Percentiles rank a stretch among this genome's conserved stretches.
These are phyloP conservation scores for Camptogramma bilineatum DNA, from an alignment of 2,888 invertebrate species.

Conservation along the genomic window DNA sequence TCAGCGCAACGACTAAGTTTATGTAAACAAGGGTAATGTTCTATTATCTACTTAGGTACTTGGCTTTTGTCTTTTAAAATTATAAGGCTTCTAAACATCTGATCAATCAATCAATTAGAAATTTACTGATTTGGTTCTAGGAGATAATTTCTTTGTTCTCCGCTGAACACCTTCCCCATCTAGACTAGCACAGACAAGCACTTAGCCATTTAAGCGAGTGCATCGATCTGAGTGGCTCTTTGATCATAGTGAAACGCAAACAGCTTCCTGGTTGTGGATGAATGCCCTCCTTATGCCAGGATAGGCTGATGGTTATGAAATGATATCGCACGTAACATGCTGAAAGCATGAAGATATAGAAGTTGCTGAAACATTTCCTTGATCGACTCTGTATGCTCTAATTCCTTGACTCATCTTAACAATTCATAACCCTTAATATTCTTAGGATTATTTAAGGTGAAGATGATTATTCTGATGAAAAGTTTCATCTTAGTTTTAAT, in stretches of 20 bases:
- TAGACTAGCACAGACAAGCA: conserved; percentile 41
- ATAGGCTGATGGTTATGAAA: conserved; percentile 52
- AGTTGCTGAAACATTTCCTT: conserved; percentile 19
- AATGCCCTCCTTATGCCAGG: conserved; percentile 59
- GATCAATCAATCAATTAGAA: background rate
- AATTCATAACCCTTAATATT: background rate
- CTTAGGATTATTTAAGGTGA: background rate
- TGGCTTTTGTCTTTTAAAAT: background rate
- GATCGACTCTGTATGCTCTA: conserved; percentile 11
- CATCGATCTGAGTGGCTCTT: conserved; percentile 64
- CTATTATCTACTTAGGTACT: background rate
- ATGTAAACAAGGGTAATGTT: background rate
- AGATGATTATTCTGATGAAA: background rate
- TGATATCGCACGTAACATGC: conserved; percentile 39
- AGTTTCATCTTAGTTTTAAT: background rate
- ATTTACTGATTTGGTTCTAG: background rate
- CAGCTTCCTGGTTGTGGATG: conserved; percentile 67
- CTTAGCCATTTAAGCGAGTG: conserved; percentile 52
- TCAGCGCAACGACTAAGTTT: background rate
- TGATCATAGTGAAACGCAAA: conserved; percentile 63
- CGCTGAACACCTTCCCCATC: conserved; percentile 36
- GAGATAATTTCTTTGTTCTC: conserved; percentile 26
- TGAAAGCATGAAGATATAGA: conserved; percentile 26
- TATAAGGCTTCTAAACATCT: background rate
- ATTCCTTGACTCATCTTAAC: background rate